phyloP scores from a whole-genome alignment of 2,113 vertebrate species.

The Suncus etruscus region DNA sequence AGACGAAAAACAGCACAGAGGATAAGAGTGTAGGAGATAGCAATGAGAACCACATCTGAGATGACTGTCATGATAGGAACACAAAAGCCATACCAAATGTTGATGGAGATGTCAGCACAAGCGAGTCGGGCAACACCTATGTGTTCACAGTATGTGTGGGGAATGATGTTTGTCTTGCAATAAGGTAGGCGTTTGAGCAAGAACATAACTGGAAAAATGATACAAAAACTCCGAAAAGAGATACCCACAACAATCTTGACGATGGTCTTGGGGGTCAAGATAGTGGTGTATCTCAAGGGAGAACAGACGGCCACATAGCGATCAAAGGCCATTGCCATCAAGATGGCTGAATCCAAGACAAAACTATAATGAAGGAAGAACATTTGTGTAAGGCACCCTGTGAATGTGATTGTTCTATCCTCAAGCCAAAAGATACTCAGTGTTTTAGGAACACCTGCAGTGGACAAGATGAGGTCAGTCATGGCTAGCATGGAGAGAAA shows the following conservation, averaged over 20 bases:
- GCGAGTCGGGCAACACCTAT: constrained; percentile 32
- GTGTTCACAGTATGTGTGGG: constrained; percentile 68
- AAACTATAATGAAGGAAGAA: constrained; percentile 52
- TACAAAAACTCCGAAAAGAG: background rate
- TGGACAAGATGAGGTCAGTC: constrained; percentile 48
- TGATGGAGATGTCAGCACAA: constrained; percentile 58
- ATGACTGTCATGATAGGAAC: constrained; percentile 54
- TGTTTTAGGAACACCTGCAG: background rate
- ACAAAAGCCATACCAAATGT: constrained; percentile 37
- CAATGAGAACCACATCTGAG: constrained; percentile 43
- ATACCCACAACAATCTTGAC: constrained; percentile 43
- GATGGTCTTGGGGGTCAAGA: constrained; percentile 52
- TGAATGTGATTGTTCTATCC: background rate
- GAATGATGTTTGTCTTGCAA: constrained; percentile 43
- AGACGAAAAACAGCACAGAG: constrained; percentile 57
- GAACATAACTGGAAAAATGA: constrained; percentile 30
- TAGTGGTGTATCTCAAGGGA: constrained; percentile 66
- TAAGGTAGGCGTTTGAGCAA: constrained; percentile 49
- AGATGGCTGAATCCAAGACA: constrained; percentile 19
- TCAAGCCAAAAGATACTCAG: constrained; percentile 59
- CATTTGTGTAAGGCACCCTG: background rate
- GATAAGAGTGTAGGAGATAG: constrained; percentile 58
- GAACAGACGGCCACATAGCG: constrained; percentile 7
- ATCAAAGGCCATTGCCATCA: constrained; percentile 49
- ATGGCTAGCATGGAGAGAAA: constrained; percentile 60